Percentiles rank a stretch among this genome's conserved stretches.
phyloP scores from a whole-genome alignment of 2,888 invertebrate species.

The Ochropleura leucogaster region DNA sequence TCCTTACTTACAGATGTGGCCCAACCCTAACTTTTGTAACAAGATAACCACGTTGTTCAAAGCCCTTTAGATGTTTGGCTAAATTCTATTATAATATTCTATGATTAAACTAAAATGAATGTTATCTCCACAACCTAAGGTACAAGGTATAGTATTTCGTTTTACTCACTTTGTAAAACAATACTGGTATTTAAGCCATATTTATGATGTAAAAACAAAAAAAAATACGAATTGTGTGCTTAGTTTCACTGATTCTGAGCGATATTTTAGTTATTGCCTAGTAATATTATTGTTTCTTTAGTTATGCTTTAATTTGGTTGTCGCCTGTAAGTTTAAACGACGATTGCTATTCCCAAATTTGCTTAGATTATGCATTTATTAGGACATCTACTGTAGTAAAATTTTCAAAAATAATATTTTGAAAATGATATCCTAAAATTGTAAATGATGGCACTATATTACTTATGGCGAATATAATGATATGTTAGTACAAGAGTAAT shows the following conservation, averaged over 20 bases:
- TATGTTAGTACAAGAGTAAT: constrained; percentile 13
- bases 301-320: neutral
- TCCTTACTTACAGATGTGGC: too few relatives aligned
- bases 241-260: neutral
- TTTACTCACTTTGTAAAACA: neutral
- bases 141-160: constrained; percentile 6
- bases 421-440: neutral
- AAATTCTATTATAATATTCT: neutral
- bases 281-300: neutral
- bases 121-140: constrained; percentile 23
- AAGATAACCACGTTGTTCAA: too few relatives aligned
- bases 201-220: neutral
- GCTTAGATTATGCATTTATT: neutral
- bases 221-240: neutral
- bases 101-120: neutral
- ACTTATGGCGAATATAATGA: constrained; percentile 27
- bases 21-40: too few relatives aligned
- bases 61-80: too few relatives aligned
- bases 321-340: neutral
- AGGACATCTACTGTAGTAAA: too few relatives aligned
- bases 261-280: neutral
- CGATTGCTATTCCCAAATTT: neutral
- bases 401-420: neutral
- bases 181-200: neutral
- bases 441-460: constrained; percentile 52